These are phyloP conservation scores for Nymphalis c-album DNA, from an alignment of 2,888 invertebrate species.

Conservation along the genomic window DNA sequence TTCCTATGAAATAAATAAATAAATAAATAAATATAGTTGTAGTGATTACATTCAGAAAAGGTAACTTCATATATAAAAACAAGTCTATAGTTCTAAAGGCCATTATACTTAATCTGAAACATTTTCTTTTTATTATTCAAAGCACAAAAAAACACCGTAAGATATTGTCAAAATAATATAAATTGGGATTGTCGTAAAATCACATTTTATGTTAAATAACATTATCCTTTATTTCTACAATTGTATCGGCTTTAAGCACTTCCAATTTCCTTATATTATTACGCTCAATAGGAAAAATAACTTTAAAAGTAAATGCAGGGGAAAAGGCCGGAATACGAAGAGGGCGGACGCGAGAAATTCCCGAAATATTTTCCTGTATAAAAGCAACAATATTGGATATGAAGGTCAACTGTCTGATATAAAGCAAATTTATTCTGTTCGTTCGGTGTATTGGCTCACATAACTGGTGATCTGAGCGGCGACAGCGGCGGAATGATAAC, in stretches of 20 bases:
- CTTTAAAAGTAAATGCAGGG: constrained; percentile 52
- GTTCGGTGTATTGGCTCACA: constrained; percentile 77
- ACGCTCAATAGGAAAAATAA: constrained; percentile 58
- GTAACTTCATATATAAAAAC: no score
- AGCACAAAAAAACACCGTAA: neutral
- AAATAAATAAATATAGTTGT: no score
- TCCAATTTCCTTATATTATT: constrained; percentile 57
- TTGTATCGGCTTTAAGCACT: constrained; percentile 50
- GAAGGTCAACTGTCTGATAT: constrained; percentile 77
- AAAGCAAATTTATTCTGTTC: constrained; percentile 80
- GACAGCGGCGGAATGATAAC: constrained; percentile 79
- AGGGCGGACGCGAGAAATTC: constrained; percentile 57
- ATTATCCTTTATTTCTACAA: constrained; percentile 26
- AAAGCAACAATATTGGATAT: constrained; percentile 75
- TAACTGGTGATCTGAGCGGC: constrained; percentile 75
- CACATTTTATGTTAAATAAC: constrained; percentile 16
- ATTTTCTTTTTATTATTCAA: constrained; percentile 1
- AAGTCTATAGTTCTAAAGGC: no score
- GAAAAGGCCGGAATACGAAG: constrained; percentile 51
- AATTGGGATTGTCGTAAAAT: constrained; percentile 7
- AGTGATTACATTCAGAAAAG: no score
- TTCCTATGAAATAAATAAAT: no score
- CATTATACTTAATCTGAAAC: neutral
- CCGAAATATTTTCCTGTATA: constrained; percentile 68
- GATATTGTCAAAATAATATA: constrained; percentile 7